phyloP scores from a whole-genome alignment of 2,113 vertebrate genomes.

The Meles meles region DNA sequence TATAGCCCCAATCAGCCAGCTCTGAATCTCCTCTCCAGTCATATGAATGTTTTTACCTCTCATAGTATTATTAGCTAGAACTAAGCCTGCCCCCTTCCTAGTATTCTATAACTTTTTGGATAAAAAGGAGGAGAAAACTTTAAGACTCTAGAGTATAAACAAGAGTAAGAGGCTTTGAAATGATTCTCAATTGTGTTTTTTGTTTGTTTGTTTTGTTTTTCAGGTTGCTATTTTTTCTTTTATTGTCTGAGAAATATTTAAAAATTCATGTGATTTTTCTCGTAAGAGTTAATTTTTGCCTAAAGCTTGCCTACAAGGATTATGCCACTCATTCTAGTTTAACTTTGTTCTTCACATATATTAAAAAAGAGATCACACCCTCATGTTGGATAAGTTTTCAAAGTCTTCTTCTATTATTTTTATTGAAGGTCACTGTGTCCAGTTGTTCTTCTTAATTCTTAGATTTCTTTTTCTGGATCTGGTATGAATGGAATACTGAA shows the following conservation, averaged over 20 bases:
- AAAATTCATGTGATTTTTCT: not conserved
- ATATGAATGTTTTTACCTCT: no score
- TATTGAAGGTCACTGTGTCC: not conserved
- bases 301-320: not conserved
- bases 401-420: not conserved
- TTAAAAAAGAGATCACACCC: not conserved
- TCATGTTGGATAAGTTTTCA: not conserved
- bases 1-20: not conserved
- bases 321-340: not conserved
- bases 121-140: not conserved
- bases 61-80: not conserved
- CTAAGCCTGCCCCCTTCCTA: fast-evolving
- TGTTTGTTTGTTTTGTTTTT: not conserved
- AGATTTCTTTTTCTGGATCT: not conserved
- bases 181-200: not conserved
- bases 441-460: not conserved
- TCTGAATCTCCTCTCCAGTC: not conserved
- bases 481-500: not conserved
- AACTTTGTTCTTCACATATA: not conserved
- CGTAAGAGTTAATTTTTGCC: not conserved
- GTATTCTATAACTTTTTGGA: not conserved
- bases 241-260: not conserved
- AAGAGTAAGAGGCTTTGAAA: not conserved
- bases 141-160: not conserved
- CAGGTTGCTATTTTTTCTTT: not conserved